Evolutionary conservation across 2,113 vertebrate species (phyloP).

Genomic region (Engraulis encrasicolus): DNA sequence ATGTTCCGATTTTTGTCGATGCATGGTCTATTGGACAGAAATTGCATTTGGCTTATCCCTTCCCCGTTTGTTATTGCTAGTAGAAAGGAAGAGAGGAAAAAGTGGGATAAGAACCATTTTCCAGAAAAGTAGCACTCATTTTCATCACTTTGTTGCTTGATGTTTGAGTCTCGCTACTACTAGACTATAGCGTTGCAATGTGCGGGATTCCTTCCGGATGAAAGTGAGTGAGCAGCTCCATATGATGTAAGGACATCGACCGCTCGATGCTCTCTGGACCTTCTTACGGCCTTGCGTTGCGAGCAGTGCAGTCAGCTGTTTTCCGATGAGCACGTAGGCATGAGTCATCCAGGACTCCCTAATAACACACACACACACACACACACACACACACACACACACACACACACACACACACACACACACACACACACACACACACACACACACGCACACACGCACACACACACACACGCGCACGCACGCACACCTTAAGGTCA

Average conservation of each 20-base stretch:
- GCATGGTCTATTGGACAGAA: neutral
- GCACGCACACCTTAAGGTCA: too few species aligned
- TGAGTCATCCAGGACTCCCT: conserved; percentile 10
- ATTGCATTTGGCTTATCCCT: neutral
- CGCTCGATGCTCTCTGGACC: neutral
- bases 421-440: neutral
- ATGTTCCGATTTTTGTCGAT: neutral
- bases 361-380: neutral
- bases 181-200: neutral
- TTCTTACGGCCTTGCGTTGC: conserved; percentile 10
- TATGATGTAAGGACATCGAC: conserved; percentile 52
- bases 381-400: neutral
- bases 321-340: neutral
- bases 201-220: conserved; percentile 60
- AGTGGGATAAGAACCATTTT: neutral
- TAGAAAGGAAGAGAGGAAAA: neutral
- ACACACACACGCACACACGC: neutral
- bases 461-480: too few species aligned
- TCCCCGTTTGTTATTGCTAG: neutral
- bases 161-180: neutral
- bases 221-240: conserved; percentile 45
- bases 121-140: neutral
- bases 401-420: conserved; percentile 28
- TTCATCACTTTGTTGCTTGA: neutral
- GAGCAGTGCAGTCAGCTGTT: conserved; percentile 21